Base-by-base conservation (phyloP, 1,140 invertebrate genomes). In the Panagrolaimus sp. region DNA sequence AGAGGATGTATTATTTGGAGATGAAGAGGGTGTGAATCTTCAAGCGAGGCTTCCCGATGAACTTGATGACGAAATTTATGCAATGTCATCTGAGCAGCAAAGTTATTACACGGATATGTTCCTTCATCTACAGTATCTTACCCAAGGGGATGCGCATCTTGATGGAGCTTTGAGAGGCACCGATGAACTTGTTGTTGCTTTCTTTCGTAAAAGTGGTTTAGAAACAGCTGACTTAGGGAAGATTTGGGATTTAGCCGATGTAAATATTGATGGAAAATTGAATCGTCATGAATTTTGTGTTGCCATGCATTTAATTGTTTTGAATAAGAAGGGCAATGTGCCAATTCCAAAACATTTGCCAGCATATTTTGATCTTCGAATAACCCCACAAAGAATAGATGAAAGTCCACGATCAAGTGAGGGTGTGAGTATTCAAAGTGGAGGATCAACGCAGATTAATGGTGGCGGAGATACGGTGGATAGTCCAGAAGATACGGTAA, bases 281-380 rank as follows among this genome's bases (percentile, higher is more conserved):
- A 94, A 98, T 85, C 83, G 88, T 0, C 94, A 97, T 78, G 95
- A 98, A 86, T 98, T 96, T 86, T 94, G 94, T n/a, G 87, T 98
- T 65, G 93, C 94, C 0, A 94, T 95, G 90, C 93, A 98, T 87
- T 88, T 98, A 81, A 96, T 98, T 77, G 67, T 68, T n/a, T 28
- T 62, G 14, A 43, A 68, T 24, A 14, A 21, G 17, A 68, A 68
- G 52, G 63, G 63, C 28, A 28, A 24, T 17, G 63, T 43, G 8
- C 63, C 63, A 43, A 64, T 64, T 64, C 63, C 63, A 10, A 32
- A 43, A 38, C 10, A 17, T 8, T 64, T 64, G 10, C 63, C 63
- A 58, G 52, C 52, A 21, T 58, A 26, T 58, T 58, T 58, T 28
- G 52, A 58, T 28, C 52, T 58, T 28, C 52, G 52, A 58, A 21